Conservation (phyloP, 1,140 invertebrate genomes). For the Drosophila ficusphila region DNA sequence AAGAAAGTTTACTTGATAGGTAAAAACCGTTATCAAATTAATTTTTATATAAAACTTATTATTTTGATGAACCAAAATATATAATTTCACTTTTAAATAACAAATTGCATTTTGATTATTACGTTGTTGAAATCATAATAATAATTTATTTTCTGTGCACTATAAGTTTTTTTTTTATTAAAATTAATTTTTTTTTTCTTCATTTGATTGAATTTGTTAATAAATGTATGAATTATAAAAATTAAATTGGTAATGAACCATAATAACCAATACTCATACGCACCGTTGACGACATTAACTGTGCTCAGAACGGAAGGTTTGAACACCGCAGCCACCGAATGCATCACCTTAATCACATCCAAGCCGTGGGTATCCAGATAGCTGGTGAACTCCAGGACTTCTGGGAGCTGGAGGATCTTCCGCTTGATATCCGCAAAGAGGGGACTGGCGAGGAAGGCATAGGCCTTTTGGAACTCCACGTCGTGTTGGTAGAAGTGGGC, state of each 20-base stretch:
- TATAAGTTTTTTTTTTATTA: no score
- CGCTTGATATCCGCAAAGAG: constrained; percentile 55
- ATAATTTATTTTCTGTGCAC: no score
- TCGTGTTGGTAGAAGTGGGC: constrained; percentile 72
- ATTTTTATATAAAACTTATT: no score
- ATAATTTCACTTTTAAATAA: no score
- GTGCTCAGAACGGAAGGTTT: constrained; percentile 3
- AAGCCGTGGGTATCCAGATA: constrained; percentile 70
- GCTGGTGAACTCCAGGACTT: constrained; percentile 60
- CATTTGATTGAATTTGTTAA: no score
- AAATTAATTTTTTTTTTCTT: no score
- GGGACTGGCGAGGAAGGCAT: constrained; percentile 54
- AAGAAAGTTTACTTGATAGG: no score
- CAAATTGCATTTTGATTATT: no score
- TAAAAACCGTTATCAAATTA: no score
- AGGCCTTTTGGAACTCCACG: constrained; percentile 68
- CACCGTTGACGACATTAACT: constrained; percentile 37
- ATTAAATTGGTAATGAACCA: background rate
- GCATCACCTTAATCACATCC: constrained; percentile 57
- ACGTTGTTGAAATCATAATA: no score
- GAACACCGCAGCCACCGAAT: constrained; percentile 14
- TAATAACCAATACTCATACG: constrained; percentile 24
- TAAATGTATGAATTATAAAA: no score
- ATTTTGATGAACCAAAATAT: no score
- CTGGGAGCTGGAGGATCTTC: constrained; percentile 53